Evolutionary conservation across 1,140 invertebrate species (phyloP).

Genomic region (Pseudomyrmex sp.): DNA sequence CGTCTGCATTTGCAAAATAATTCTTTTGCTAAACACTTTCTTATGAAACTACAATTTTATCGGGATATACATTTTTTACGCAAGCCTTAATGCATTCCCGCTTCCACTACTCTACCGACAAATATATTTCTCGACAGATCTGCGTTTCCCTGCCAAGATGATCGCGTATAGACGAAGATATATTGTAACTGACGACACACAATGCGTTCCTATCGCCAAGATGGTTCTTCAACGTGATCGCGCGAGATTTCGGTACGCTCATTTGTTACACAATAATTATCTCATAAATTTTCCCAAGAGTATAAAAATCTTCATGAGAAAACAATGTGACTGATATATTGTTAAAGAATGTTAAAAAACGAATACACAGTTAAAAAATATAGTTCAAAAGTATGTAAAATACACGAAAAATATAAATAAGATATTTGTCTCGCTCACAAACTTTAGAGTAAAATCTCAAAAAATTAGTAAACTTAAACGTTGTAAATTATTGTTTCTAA

Average conservation of each 20-base stretch:
- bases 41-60: not conserved
- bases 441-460: too few relatives aligned
- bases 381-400: not conserved
- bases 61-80: not conserved
- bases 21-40: not conserved
- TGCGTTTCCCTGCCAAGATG: slow-evolving; percentile 20
- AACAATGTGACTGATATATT: not conserved
- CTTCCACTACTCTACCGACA: not conserved
- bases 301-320: not conserved
- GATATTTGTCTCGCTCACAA: too few relatives aligned
- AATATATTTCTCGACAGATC: slow-evolving; percentile 14
- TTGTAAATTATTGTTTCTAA: too few relatives aligned
- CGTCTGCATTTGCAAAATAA: not conserved
- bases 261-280: not conserved
- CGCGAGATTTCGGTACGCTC: slow-evolving; percentile 2
- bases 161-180: slow-evolving; percentile 45
- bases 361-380: not conserved
- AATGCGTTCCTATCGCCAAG: slow-evolving; percentile 13
- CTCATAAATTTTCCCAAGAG: not conserved
- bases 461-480: too few relatives aligned
- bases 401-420: not conserved
- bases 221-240: slow-evolving; percentile 9
- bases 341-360: not conserved
- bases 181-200: slow-evolving; percentile 8
- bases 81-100: not conserved